These are phyloP conservation scores for Protonibea diacanthus DNA, from an alignment of 2,797 vertebrate species.

Conservation along the genomic window DNA sequence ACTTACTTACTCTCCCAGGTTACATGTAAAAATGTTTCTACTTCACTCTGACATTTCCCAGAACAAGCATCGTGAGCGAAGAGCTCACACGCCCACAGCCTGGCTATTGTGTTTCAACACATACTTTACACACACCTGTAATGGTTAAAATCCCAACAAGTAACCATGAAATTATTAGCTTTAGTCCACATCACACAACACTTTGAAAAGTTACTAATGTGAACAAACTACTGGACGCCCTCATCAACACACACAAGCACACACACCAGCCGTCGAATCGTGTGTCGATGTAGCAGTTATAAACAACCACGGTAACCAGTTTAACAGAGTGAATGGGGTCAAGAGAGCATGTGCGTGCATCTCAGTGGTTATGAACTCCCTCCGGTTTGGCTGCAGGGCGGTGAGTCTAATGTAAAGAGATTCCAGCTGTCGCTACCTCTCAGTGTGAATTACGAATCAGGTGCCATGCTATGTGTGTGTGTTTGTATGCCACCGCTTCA, in stretches of 20 bases:
- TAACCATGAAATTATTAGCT: conserved; percentile 19
- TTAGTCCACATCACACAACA: background rate
- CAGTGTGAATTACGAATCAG: conserved; percentile 62
- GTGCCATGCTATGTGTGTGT: conserved; percentile 28
- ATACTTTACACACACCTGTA: background rate
- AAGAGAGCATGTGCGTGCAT: conserved; percentile 14
- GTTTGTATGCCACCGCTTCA: conserved; percentile 14
- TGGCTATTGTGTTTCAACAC: conserved; percentile 8
- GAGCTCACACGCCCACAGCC: conserved; percentile 23
- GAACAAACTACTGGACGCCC: background rate
- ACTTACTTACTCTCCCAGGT: too few species aligned
- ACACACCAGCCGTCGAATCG: conserved; percentile 1
- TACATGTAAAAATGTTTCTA: too few species aligned
- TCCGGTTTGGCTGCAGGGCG: conserved; percentile 53
- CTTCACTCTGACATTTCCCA: too few species aligned
- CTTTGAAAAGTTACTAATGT: conserved; percentile 13
- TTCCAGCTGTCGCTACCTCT: conserved; percentile 67
- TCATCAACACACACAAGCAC: background rate
- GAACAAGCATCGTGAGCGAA: conserved; percentile 2
- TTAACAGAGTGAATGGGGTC: conserved; percentile 56
- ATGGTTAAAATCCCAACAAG: conserved; percentile 3
- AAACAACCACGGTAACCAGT: conserved; percentile 42
- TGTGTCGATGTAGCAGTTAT: conserved; percentile 4
- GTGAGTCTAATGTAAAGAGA: conserved; percentile 66
- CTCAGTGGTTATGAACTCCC: conserved; percentile 41